Percentiles rank a stretch among this genome's conserved stretches.
phyloP scores from a whole-genome alignment of 1,140 invertebrate genomes.

The Papilio helenus region DNA sequence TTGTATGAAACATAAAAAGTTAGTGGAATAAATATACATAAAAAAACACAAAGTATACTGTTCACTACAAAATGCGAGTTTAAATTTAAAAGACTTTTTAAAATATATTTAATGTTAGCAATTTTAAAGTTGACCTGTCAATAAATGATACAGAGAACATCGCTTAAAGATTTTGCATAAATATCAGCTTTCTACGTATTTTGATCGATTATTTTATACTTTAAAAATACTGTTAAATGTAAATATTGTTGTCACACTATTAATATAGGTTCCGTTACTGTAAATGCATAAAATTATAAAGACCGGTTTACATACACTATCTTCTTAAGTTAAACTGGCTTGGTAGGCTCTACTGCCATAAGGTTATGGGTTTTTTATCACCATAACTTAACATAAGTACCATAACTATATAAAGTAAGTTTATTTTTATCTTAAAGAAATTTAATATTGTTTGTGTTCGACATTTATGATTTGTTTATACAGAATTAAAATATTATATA shows the following conservation, averaged over 20 bases:
- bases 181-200: neutral
- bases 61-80: no score
- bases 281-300: constrained; percentile 43
- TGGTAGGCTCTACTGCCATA: constrained; percentile 31
- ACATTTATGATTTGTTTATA: neutral
- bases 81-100: no score
- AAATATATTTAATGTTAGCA: neutral
- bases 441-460: neutral
- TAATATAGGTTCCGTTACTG: constrained; percentile 43
- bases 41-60: neutral
- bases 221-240: neutral
- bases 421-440: neutral
- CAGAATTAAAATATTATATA: neutral
- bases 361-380: neutral
- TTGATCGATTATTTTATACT: neutral
- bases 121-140: neutral
- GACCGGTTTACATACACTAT: constrained; percentile 45
- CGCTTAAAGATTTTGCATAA: neutral
- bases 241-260: constrained; percentile 25
- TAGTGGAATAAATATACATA: neutral
- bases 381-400: constrained; percentile 14
- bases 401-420: neutral
- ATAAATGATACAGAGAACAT: neutral
- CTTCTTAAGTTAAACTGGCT: constrained; percentile 46
- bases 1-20: neutral